These are phyloP conservation scores for Chrysolina americana DNA, from an alignment of 2,888 invertebrate genomes.

Conservation along the genomic window DNA sequence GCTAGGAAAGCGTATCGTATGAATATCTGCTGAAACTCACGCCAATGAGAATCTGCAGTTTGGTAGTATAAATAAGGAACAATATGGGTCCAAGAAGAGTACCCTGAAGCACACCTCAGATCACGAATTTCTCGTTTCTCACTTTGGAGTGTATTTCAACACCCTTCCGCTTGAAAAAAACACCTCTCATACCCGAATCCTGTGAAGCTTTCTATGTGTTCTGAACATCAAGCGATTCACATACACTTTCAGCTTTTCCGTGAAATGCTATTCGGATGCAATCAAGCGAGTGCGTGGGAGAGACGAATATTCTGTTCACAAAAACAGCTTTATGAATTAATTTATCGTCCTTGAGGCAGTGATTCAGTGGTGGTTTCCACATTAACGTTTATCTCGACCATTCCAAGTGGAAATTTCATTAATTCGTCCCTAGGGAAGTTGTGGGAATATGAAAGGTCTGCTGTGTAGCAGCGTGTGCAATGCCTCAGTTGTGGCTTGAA, in stretches of 20 bases:
- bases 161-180: no score
- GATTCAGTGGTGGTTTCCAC: neutral
- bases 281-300: neutral
- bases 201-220: no score
- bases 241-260: neutral
- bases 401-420: slow-evolving; percentile 14
- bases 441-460: neutral
- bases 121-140: no score
- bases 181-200: no score
- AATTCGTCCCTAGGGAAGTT: neutral
- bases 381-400: slow-evolving; percentile 8
- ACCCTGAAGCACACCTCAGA: no score
- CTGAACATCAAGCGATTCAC: no score
- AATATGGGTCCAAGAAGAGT: no score
- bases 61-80: no score
- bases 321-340: slow-evolving; percentile 2
- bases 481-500: neutral
- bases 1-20: no score
- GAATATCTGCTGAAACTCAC: no score
- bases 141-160: no score
- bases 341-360: neutral
- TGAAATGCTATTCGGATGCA: neutral
- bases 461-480: neutral
- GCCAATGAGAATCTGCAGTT: no score
- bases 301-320: neutral